Conservation (phyloP, 2,888 invertebrate genomes). For the Cyrtodaria siliqua region DNA sequence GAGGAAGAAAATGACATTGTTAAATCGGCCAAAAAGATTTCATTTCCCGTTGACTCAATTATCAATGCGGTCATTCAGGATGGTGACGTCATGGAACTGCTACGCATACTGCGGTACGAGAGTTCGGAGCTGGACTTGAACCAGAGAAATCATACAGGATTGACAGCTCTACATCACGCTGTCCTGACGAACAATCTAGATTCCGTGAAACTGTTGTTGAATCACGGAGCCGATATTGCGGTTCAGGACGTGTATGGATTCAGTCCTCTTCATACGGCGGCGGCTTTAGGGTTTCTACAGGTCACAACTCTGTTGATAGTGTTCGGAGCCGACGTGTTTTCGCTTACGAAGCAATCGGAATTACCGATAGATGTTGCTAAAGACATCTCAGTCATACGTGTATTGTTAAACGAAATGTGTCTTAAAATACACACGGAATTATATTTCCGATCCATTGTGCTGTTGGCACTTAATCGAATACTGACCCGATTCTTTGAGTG, state of each 20-base stretch:
- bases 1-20: no score
- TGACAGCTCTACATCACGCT: constrained; percentile 81
- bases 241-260: constrained; percentile 80
- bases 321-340: constrained; percentile 79
- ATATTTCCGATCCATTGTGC: constrained; percentile 55
- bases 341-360: constrained; percentile 75
- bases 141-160: constrained; percentile 77
- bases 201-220: constrained; percentile 78
- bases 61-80: constrained; percentile 81
- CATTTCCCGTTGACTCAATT: constrained; percentile 80
- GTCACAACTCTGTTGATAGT: constrained; percentile 77
- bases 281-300: constrained; percentile 80
- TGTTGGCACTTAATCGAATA: constrained; percentile 11
- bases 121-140: constrained; percentile 73
- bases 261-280: constrained; percentile 80
- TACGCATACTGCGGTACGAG: constrained; percentile 66
- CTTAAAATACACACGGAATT: constrained; percentile 70
- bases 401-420: constrained; percentile 76
- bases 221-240: constrained; percentile 75
- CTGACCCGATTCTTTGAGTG: no score
- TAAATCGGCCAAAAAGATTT: constrained; percentile 59
- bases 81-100: constrained; percentile 77
- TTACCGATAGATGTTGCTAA: constrained; percentile 79
- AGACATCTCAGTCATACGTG: constrained; percentile 73
- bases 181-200: constrained; percentile 82